phyloP scores from a whole-genome alignment of 2,888 invertebrate species.

The Endomychus coccineus region DNA sequence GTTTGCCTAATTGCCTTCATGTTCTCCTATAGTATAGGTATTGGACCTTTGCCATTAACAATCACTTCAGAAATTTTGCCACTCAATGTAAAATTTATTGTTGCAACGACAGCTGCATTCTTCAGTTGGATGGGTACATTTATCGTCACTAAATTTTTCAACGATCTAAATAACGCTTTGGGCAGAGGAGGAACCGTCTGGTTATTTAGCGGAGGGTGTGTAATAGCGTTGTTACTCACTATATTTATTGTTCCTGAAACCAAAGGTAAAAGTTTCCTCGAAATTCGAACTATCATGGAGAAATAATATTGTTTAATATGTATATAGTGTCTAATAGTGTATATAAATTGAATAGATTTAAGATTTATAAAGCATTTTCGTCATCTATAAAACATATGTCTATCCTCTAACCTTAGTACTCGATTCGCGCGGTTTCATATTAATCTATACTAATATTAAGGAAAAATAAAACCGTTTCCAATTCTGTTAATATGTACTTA shows the following conservation, averaged over 20 bases:
- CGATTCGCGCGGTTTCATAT: too few relatives aligned
- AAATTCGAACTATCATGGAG: too few relatives aligned
- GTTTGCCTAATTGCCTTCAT: slow-evolving; percentile 65
- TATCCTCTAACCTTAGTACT: too few relatives aligned
- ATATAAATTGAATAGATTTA: too few relatives aligned
- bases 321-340: too few relatives aligned
- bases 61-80: slow-evolving; percentile 74
- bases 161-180: slow-evolving; percentile 47
- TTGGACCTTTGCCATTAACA: slow-evolving; percentile 72
- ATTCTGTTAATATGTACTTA: too few relatives aligned
- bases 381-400: too few relatives aligned
- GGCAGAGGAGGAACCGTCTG: slow-evolving; percentile 63
- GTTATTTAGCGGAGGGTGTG: slow-evolving; percentile 56
- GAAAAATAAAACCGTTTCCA: too few relatives aligned
- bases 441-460: too few relatives aligned
- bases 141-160: slow-evolving; percentile 63
- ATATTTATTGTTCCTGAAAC: slow-evolving; percentile 80
- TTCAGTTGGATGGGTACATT: slow-evolving; percentile 68
- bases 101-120: slow-evolving; percentile 65
- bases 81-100: slow-evolving; percentile 63
- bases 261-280: slow-evolving; percentile 76
- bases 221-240: slow-evolving; percentile 61
- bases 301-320: too few relatives aligned
- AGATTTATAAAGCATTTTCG: too few relatives aligned
- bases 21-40: slow-evolving; percentile 48